phyloP scores from a whole-genome alignment of 2,113 vertebrate species.

The Petroica traversi region DNA sequence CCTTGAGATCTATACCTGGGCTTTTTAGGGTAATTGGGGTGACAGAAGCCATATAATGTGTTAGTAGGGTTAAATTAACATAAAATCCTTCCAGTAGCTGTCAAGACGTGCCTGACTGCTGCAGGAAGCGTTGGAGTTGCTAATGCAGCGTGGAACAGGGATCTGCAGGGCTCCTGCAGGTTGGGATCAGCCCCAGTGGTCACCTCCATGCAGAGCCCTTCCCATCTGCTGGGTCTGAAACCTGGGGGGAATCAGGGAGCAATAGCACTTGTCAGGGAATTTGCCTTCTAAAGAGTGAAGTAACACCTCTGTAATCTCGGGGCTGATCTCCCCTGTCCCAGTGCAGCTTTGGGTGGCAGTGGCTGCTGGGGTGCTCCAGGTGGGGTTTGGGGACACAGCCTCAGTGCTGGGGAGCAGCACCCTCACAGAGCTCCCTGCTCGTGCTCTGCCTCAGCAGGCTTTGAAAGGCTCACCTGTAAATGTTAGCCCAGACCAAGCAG shows the following conservation, averaged over 20 bases:
- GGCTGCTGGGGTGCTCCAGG: background rate
- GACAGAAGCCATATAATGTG: background rate
- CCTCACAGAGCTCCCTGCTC: fast-evolving
- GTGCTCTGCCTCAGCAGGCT: background rate
- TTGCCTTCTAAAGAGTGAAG: background rate
- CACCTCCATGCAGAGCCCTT: fast-evolving
- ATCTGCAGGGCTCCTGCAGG: background rate
- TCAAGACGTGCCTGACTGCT: background rate
- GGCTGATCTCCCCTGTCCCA: background rate
- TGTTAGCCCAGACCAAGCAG: background rate
- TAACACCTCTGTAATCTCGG: fast-evolving
- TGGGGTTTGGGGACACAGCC: background rate
- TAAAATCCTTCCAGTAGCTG: background rate
- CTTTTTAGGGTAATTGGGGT: conserved; percentile 3
- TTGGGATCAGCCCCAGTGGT: background rate
- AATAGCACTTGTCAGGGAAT: background rate
- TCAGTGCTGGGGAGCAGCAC: background rate
- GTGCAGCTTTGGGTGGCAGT: fast-evolving
- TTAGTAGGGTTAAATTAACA: background rate
- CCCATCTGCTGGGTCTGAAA: background rate
- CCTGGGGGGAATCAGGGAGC: background rate
- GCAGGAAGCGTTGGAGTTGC: background rate
- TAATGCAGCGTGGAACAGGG: background rate
- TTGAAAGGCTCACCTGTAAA: background rate
- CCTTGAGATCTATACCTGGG: background rate